Base-by-base conservation (phyloP, 2,888 invertebrate species). In the Osedax frankpressi region DNA sequence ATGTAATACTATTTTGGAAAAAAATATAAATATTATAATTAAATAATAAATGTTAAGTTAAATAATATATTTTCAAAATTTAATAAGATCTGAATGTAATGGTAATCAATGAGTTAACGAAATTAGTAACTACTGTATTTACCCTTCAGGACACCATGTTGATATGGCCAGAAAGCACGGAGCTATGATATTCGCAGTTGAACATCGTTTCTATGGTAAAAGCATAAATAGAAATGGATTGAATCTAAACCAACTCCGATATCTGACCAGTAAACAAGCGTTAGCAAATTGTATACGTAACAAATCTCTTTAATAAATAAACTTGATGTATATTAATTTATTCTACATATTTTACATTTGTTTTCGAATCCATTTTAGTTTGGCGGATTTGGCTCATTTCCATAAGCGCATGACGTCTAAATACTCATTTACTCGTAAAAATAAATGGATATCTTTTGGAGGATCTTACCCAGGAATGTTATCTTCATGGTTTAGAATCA, bases 401-500 rank as follows among this genome's bases (percentile, higher is more conserved):
- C 77, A 79, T 44, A 69, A 62, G 1, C 75, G 76, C 30, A 76
- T 77, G 27, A 68, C 74, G 2, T 30, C 75, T n/a, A 74, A 74
- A 29, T 78, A 78, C 73, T 74, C 75, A 1, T 73, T 80, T 2
- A 74, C 78, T 3, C 69, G 62, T 3, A 29, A 70, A 1, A 76
- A 79, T 27, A 76, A 72, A 3, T 80, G 80, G 80, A 77, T 80
- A 11, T 79, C 77, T 74, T 79, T 79, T 75, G 80, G 80, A 26
- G 80, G 80, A 1, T 79, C 79, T 65, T 80, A 80, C 73, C 78
- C 80, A 27, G 80, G 80, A 0, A 77, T 78, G 0, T 75, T 80
- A 44, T 80, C 80, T 19, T 79, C 80, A 28, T 80, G 80, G 80
- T 79, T 79, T 74, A 76, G 80, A 74, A 25, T 80, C 11, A 80